Percentiles rank a stretch among this genome's conserved stretches.
Evolutionary conservation across 2,113 vertebrate genomes (phyloP).

Genomic region (Sylvietta virens): DNA sequence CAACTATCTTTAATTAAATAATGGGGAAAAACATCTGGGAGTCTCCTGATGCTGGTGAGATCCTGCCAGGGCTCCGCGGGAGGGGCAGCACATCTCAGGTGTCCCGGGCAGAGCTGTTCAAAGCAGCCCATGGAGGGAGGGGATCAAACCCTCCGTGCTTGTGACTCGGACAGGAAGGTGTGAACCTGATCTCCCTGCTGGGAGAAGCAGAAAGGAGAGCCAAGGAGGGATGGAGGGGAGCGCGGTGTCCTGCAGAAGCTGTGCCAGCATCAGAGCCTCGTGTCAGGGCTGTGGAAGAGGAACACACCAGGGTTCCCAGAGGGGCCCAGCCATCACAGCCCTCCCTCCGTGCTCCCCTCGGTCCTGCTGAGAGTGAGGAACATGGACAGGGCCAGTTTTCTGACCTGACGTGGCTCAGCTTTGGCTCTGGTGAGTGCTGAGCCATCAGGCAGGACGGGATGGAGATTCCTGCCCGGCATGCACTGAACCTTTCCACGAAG

Average conservation of each 20-base stretch:
- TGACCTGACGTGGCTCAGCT: not conserved
- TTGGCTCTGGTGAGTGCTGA: not conserved
- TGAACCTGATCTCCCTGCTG: not conserved
- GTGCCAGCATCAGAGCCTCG: not conserved
- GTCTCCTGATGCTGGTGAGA: accelerated
- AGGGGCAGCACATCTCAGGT: not conserved
- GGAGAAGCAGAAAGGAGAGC: not conserved
- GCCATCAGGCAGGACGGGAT: not conserved
- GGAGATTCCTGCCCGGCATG: not conserved
- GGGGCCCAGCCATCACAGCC: not conserved
- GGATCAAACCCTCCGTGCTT: not conserved
- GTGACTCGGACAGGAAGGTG: not conserved
- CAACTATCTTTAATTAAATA: not conserved
- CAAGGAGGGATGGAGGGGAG: not conserved
- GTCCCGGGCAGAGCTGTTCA: not conserved
- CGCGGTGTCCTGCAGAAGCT: not conserved
- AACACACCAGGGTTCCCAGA: accelerated
- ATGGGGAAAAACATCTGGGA: not conserved
- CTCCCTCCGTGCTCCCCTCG: not conserved
- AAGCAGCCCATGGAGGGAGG: not conserved
- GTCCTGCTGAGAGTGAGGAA: not conserved
- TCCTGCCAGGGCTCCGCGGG: not conserved
- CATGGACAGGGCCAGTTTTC: not conserved
- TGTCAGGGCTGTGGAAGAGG: not conserved
- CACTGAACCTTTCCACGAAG: not conserved